A percentile compares a stretch with the other conserved stretches of the same genome.
phyloP scores from a whole-genome alignment of 1,140 invertebrate genomes.

The Araneus ventricosus region DNA sequence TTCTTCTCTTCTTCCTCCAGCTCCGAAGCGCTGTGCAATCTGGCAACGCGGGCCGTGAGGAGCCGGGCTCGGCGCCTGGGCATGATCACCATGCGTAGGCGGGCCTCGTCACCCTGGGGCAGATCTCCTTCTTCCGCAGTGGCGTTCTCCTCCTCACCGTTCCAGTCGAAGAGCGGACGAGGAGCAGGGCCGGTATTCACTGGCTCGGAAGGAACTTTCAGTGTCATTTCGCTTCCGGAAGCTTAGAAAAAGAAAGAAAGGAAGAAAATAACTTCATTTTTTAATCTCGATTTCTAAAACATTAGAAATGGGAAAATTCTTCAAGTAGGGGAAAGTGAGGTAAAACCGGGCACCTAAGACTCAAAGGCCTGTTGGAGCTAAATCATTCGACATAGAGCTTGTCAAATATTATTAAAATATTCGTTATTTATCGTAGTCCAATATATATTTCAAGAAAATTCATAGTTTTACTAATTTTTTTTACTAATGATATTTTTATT shows the following conservation, averaged over 20 bases:
- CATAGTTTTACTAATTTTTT: too few relatives aligned
- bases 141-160: conserved; percentile 10
- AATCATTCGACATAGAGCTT: too few relatives aligned
- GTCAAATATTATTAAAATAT: too few relatives aligned
- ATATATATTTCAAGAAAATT: too few relatives aligned
- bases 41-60: background rate
- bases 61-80: background rate
- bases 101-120: conserved; percentile 44
- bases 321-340: too few relatives aligned
- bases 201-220: background rate
- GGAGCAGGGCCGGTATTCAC: background rate
- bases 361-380: too few relatives aligned
- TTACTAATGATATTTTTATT: too few relatives aligned
- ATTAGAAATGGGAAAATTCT: background rate
- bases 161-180: conserved; percentile 44
- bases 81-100: conserved; percentile 31
- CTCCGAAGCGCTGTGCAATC: conserved; percentile 3
- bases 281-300: background rate
- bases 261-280: background rate
- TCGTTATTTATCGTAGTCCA: too few relatives aligned
- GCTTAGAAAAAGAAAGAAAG: background rate
- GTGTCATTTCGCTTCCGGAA: background rate
- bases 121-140: background rate
- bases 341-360: too few relatives aligned
- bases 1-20: conserved; percentile 61